Evolutionary conservation across 1,140 invertebrate genomes (phyloP), one percentile per base, ranked within the genome.

Genomic region (Brachystomella parvula): DNA sequence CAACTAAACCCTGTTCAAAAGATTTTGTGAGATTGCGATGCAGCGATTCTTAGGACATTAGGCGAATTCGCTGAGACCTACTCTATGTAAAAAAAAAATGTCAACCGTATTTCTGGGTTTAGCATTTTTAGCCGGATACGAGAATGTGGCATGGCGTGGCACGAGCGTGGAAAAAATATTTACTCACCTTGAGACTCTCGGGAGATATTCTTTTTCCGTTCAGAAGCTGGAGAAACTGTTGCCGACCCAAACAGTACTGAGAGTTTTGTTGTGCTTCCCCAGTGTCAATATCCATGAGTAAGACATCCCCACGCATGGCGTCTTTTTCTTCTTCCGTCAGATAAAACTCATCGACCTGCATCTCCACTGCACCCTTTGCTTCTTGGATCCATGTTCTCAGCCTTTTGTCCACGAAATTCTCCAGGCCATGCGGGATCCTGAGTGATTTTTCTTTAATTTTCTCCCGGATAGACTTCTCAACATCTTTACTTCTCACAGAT

Each of bases 161-260:
- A n/a, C n/a, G n/a, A n/a, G n/a, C n/a, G n/a, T n/a, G n/a, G n/a
- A n/a, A n/a, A n/a, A n/a, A n/a, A n/a, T n/a, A n/a, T n/a, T n/a
- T n/a, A 44, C 39, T 9, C 39, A 44, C 39, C 61, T 77, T 79
- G 2, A 80, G 64, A 35, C 74, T 77, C 39, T 77, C 69, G 15
- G 73, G 57, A 0, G 76, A 75, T 0, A 80, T 30, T 30, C 75
- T 75, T n/a, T 76, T 73, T n/a, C 76, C 76, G 61, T 79, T 77
- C 65, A 79, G 79, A 1, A 80, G 65, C 63, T 80, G 77, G 1
- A 80, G 65, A 65, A 80, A 80, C 61, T 80, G 79, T 61, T 80
- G 78, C 1, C 79, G 61, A 1, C 70, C 79, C 33, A 77, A 74
- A 33, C 74, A 75, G 77, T 77, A 80, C 61, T 79, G 75, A 12